These are phyloP conservation scores for Acrobasis repandana DNA, from an alignment of 2,888 invertebrate genomes.

Conservation along the genomic window DNA sequence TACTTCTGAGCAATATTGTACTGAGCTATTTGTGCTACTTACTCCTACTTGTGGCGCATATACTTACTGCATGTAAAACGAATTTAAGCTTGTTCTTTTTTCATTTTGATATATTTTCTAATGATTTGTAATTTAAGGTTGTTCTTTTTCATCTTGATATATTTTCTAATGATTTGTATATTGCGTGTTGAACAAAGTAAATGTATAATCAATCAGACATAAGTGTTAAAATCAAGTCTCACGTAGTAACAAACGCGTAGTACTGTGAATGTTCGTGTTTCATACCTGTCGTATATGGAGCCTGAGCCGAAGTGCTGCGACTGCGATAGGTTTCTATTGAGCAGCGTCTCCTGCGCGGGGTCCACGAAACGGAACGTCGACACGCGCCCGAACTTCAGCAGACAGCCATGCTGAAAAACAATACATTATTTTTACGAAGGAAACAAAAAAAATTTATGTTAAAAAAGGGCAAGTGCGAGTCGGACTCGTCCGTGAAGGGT, in stretches of 20 bases:
- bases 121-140: too few relatives aligned
- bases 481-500: too few relatives aligned
- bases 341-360: constrained; percentile 90
- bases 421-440: neutral
- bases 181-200: too few relatives aligned
- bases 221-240: neutral
- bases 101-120: too few relatives aligned
- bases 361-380: constrained; percentile 94
- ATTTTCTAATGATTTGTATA: too few relatives aligned
- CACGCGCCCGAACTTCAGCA: constrained; percentile 93
- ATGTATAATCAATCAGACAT: neutral
- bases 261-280: neutral
- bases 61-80: too few relatives aligned
- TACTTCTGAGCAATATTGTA: too few relatives aligned
- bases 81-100: too few relatives aligned
- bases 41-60: too few relatives aligned
- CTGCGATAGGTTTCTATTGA: constrained; percentile 89
- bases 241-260: neutral
- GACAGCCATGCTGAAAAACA: constrained; percentile 87
- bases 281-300: constrained; percentile 92
- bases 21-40: too few relatives aligned
- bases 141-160: too few relatives aligned
- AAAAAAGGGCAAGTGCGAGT: too few relatives aligned
- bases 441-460: neutral
- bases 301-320: constrained; percentile 88